A percentile compares a stretch with the other conserved stretches of the same genome.
phyloP scores from a whole-genome alignment of 2,888 invertebrate species.

The Drosophila kanekoi region DNA sequence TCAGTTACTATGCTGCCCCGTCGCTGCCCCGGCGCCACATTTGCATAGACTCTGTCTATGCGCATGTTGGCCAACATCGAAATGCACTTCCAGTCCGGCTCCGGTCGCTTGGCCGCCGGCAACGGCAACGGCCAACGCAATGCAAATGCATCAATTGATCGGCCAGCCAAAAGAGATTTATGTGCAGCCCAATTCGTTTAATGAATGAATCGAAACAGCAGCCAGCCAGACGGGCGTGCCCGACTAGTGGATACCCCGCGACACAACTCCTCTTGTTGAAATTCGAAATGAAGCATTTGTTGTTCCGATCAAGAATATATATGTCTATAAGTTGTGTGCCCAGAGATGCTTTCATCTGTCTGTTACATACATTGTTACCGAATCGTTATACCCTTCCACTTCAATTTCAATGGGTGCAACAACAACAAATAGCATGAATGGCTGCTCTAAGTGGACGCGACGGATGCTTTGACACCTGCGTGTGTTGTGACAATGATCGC shows the following conservation, averaged over 20 bases:
- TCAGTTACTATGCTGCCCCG: neutral
- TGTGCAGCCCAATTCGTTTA: constrained; percentile 68
- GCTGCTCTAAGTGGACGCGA: constrained; percentile 66
- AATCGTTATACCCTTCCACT: too few species aligned
- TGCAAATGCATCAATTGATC: constrained; percentile 65
- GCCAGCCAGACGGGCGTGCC: neutral
- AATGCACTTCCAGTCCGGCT: constrained; percentile 47
- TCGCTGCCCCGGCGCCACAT: constrained; percentile 6
- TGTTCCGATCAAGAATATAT: too few species aligned
- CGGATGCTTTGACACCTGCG: constrained; percentile 72
- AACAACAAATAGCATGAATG: constrained; percentile 46
- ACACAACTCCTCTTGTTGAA: too few species aligned
- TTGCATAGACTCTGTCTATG: constrained; percentile 8
- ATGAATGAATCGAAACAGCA: constrained; percentile 68
- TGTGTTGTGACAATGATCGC: constrained; percentile 77
- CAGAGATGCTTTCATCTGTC: too few species aligned
- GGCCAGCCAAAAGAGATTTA: constrained; percentile 66
- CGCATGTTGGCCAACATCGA: constrained; percentile 50
- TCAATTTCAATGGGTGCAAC: neutral
- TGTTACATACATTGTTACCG: too few species aligned
- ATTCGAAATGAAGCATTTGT: too few species aligned
- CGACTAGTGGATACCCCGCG: too few species aligned
- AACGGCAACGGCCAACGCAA: constrained; percentile 42
- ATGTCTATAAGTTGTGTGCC: too few species aligned
- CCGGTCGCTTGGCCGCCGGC: constrained; percentile 25